Base-by-base conservation (phyloP, 2,113 vertebrate species). In the Fulmarus glacialis region DNA sequence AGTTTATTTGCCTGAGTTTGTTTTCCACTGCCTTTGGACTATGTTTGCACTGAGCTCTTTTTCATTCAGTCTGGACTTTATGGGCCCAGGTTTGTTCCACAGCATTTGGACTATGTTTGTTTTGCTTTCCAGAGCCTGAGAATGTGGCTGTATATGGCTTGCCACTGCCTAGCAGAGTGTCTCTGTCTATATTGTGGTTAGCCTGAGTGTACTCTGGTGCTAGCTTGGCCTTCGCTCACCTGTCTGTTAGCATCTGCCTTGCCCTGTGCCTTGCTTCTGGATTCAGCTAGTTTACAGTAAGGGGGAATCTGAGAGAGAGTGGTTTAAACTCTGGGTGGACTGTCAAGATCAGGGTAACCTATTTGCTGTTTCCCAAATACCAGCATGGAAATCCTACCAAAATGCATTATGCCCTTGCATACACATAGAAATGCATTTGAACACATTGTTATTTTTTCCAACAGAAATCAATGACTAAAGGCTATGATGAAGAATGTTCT, bases 1-100 rank as follows among this genome's bases (percentile, higher is more conserved):
- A 88, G 91, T 98, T 98, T 98, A 98, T 98, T 97, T 98, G 97
- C 93, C 95, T 29, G 74, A 81, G 72, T 97, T 97, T 94, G 95
- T 96, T 98, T 97, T 97, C 97, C 96, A 94, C 80, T 94, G 97
- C 95, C 87, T 97, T 97, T 93, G 91, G 95, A 77, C 92, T 88
- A 12, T 87, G 88, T 97, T 97, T 97, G 96, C 96, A 93, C 89
- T 95, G 95, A 94, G 97, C 87, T 97, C 91, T 56, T 75, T 72
- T 97, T 97, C 93, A 96, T 97, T 96, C 93, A 97, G 53, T n/a
- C 94, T 64, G 96, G 88, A 59, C 86, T 93, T 95, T 29, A 43
- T 8, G 90, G 94, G 72, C 81, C 95, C 81, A 68, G 53, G 83
- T 92, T 92, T 96, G 88, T 96, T 97, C 96, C 93, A 93, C 77